Percentiles rank a stretch among this genome's conserved stretches.
phyloP scores from a whole-genome alignment of 2,888 invertebrate species.

The Ethmia dodecea region DNA sequence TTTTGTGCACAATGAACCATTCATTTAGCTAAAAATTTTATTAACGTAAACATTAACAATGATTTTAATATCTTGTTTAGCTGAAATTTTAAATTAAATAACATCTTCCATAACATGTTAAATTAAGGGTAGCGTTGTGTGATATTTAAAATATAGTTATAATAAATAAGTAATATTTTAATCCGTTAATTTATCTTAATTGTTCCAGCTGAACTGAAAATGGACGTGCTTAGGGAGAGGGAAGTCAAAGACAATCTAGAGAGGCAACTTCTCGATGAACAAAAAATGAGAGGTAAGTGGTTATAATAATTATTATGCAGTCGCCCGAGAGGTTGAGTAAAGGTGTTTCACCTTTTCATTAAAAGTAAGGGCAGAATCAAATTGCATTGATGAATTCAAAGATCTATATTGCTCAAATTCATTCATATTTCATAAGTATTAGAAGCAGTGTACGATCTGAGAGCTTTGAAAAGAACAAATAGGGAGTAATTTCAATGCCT shows the following conservation, averaged over 20 bases:
- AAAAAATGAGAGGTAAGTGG: conserved; percentile 94
- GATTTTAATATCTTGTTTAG: too few relatives aligned
- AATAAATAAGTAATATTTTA: too few relatives aligned
- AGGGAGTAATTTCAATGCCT: conserved; percentile 59
- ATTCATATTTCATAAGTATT: conserved; percentile 20
- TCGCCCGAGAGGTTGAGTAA: too few relatives aligned
- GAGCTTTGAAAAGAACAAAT: conserved; percentile 46
- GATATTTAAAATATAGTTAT: too few relatives aligned
- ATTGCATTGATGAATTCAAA: background rate
- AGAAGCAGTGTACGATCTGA: conserved; percentile 26
- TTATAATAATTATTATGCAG: background rate
- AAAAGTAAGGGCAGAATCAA: background rate
- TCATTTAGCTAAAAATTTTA: conserved; percentile 52
- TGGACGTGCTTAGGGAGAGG: conserved; percentile 95
- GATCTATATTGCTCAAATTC: conserved; percentile 1
- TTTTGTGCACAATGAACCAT: conserved; percentile 58
- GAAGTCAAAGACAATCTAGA: conserved; percentile 96
- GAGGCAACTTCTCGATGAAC: conserved; percentile 94
- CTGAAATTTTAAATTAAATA: too few relatives aligned
- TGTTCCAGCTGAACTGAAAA: conserved; percentile 95
- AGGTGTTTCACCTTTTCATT: too few relatives aligned
- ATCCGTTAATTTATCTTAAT: too few relatives aligned
- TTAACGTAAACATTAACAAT: conserved; percentile 36
- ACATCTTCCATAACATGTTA: too few relatives aligned
- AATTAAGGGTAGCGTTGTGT: too few relatives aligned